Conservation (phyloP, 1,140 invertebrate species). For the Leptinotarsa undecemlineata region DNA sequence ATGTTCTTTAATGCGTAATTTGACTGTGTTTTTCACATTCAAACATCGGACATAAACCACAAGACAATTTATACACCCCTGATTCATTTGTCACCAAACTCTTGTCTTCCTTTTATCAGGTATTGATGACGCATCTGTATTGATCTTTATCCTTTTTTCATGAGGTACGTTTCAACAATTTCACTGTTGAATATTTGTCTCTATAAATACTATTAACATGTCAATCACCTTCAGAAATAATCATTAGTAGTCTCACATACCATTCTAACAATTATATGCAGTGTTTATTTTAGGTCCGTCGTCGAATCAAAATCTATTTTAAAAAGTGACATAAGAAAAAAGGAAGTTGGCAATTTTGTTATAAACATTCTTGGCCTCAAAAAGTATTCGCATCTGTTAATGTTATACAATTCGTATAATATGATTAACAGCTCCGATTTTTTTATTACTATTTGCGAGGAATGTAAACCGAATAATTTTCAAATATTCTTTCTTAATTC, state of each 20-base stretch:
- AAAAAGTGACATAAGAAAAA: constrained; percentile 5
- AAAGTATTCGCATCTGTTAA: neutral
- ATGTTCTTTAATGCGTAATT: no score
- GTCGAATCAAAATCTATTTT: neutral
- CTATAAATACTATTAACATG: no score
- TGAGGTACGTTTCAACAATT: neutral
- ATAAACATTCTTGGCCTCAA: constrained; percentile 3
- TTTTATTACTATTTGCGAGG: neutral
- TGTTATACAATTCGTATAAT: neutral
- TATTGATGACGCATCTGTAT: no score
- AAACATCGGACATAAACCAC: no score
- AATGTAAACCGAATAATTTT: neutral
- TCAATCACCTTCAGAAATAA: neutral
- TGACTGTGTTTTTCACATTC: no score
- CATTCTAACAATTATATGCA: neutral
- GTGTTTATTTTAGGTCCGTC: neutral
- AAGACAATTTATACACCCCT: no score
- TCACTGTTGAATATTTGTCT: no score
- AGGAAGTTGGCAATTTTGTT: constrained; percentile 2
- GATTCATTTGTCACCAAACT: no score
- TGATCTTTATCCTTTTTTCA: neutral
- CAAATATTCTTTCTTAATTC: neutral
- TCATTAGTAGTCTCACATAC: neutral
- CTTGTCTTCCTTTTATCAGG: no score
- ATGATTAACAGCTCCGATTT: neutral